phyloP scores from a whole-genome alignment of 2,113 vertebrate species.

The Pterophyllum scalare region DNA sequence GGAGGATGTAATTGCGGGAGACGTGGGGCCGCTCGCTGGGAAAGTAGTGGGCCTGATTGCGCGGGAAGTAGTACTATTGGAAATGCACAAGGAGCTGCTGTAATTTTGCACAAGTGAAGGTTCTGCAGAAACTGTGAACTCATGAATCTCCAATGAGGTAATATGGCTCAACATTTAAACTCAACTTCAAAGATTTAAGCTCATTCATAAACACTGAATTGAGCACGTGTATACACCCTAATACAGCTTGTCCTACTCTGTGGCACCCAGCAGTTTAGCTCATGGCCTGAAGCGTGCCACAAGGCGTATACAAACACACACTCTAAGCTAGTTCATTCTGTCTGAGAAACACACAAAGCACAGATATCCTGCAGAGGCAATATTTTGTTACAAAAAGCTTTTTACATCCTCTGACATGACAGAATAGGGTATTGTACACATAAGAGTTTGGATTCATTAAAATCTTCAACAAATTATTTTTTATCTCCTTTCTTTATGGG shows the following conservation, averaged over 20 bases:
- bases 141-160: background rate
- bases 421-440: background rate
- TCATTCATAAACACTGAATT: conserved; percentile 9
- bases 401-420: conserved; percentile 29
- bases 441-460: background rate
- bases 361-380: conserved; percentile 55
- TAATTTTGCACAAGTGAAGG: conserved; percentile 42
- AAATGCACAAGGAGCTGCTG: conserved; percentile 60
- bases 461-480: background rate
- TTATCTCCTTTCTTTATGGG: background rate
- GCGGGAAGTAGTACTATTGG: conserved; percentile 76
- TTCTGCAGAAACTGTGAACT: conserved; percentile 13
- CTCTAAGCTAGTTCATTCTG: conserved; percentile 27
- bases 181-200: background rate
- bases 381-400: conserved; percentile 43
- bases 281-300: conserved; percentile 68
- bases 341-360: conserved; percentile 55
- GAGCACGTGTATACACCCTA: conserved; percentile 9
- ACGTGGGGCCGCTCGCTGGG: conserved; percentile 68
- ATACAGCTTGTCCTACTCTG: conserved; percentile 21
- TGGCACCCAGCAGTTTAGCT: conserved; percentile 49
- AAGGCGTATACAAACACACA: conserved; percentile 59
- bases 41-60: conserved; percentile 74
- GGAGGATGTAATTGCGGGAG: conserved; percentile 75
- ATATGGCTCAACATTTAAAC: background rate